Evolutionary conservation across 2,888 invertebrate genomes (phyloP), one percentile per base, ranked within the genome.

Genomic region (Rosalia funebris): DNA sequence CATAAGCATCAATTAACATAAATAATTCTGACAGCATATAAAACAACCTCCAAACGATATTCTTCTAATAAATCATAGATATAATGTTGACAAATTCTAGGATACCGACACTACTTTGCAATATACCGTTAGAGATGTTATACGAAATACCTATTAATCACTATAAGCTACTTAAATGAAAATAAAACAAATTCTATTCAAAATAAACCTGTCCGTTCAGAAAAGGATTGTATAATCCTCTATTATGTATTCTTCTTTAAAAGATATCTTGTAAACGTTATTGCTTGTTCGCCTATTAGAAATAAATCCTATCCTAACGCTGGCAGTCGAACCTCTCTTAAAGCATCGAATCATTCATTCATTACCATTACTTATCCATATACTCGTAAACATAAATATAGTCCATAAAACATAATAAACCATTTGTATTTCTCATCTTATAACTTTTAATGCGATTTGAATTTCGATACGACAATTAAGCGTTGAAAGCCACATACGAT

Each of bases 111-210:
- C n/a, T n/a, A 25, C 25, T 25, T 25, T 3, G 7, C 25, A 7
- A 25, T 7, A 25, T 5, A 25, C 25, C 25, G 25, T 25, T 25
- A 39, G 15, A 10, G 14, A 39, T 15, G 14, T 39, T 25, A 25
- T 7, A 7, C 16, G 15, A 16, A 15, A 39, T 14, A 41, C 7
- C 39, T 41, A 44, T 44, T 25, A 25, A 44, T 44, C 44, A 44
- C 20, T 25, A 1, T 44, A 44, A 44, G 44, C 44, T 44, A 20
- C 44, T 44, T 44, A 44, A 44, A 44, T 20, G 11, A 20, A 19
- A 19, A 25, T 20, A 19, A n/a, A 42, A 9, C 14, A 10, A 17
- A 25, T 12, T 19, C 44, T 12, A 20, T 44, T 25, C 34, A 34
- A 34, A 34, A 34, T 34, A 25, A 44, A 19, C 25, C 25, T 12